Percentiles rank a stretch among this genome's conserved stretches.
phyloP scores from a whole-genome alignment of 2,113 vertebrate species.

The Salvelinus fontinalis region DNA sequence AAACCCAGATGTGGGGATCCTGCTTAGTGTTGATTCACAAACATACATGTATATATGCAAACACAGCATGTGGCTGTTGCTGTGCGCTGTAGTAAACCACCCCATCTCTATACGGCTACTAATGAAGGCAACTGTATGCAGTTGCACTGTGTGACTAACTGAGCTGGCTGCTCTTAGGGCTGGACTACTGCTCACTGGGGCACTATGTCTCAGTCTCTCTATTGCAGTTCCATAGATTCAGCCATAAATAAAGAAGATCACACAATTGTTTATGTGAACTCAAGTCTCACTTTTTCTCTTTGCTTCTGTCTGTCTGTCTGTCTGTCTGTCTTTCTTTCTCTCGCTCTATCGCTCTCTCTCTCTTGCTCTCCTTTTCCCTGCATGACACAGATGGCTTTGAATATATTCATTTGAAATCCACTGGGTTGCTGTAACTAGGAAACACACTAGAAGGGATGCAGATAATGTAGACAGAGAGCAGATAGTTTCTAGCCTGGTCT shows the following conservation, averaged over 20 bases:
- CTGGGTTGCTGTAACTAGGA: conserved; percentile 36
- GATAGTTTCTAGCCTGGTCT: conserved; percentile 45
- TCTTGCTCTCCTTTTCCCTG: neutral
- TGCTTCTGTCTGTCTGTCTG: no score
- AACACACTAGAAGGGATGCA: conserved; percentile 45
- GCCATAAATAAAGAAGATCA: conserved; percentile 7
- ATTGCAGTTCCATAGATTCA: conserved; percentile 24
- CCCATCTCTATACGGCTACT: conserved; percentile 46
- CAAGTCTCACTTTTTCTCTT: neutral
- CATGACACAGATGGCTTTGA: conserved; percentile 48
- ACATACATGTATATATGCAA: conserved; percentile 26
- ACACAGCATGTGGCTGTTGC: conserved; percentile 37
- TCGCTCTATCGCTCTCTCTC: no score
- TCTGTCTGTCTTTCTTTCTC: neutral
- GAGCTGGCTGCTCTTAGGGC: conserved; percentile 37
- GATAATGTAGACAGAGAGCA: conserved; percentile 63
- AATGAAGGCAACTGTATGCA: conserved; percentile 64
- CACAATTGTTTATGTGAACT: no score
- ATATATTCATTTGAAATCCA: conserved; percentile 57
- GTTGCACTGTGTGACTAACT: conserved; percentile 44
- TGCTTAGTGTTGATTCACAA: no score
- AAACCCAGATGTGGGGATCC: no score
- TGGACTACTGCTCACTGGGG: conserved; percentile 43
- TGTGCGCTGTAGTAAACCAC: conserved; percentile 55
- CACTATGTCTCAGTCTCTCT: conserved; percentile 26